Evolutionary conservation across 2,888 invertebrate species (phyloP).

Genomic region (Erebia epiphron): DNA sequence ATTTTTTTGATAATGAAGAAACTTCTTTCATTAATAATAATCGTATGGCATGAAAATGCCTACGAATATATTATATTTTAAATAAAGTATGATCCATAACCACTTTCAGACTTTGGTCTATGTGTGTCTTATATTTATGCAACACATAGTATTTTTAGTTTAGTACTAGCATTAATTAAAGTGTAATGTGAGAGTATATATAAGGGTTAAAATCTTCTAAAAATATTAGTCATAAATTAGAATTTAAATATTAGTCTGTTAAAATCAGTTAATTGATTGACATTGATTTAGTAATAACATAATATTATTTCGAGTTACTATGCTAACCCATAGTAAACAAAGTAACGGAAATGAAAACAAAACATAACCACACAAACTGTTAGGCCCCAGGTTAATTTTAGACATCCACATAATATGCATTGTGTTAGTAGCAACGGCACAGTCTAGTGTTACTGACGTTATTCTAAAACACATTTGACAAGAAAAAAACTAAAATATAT

Average conservation of each 20-base stretch:
- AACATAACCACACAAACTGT: constrained; percentile 33
- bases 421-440: constrained; percentile 50
- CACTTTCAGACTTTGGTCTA: too few relatives aligned
- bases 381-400: constrained; percentile 39
- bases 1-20: background rate
- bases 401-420: constrained; percentile 47
- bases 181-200: too few relatives aligned
- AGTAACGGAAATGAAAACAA: constrained; percentile 26
- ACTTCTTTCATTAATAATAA: too few relatives aligned
- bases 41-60: too few relatives aligned
- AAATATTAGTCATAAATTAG: too few relatives aligned
- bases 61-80: too few relatives aligned
- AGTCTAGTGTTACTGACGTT: constrained; percentile 34
- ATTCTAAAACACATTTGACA: constrained; percentile 33
- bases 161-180: too few relatives aligned
- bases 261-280: background rate
- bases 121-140: too few relatives aligned
- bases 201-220: too few relatives aligned
- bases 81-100: too few relatives aligned
- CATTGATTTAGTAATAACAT: background rate
- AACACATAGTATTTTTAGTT: too few relatives aligned
- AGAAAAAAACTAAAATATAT: background rate
- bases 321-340: background rate
- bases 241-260: background rate
- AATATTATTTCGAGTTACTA: constrained; percentile 3